Base-by-base conservation (phyloP, 2,888 invertebrate species). In the Mesorhabditis sp. region DNA sequence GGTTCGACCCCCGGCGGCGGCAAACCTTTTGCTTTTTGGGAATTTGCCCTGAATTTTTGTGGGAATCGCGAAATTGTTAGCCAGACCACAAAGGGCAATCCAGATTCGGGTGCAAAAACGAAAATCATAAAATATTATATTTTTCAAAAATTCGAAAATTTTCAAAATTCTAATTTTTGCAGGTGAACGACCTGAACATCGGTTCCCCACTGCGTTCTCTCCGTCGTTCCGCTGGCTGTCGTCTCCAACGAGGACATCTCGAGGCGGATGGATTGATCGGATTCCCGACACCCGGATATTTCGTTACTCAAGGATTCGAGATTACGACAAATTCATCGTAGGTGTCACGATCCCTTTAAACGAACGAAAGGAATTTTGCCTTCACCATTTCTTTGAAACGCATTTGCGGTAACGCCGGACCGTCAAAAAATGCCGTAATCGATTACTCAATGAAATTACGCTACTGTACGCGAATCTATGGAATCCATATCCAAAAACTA, bases 271-370 rank as follows among this genome's bases (percentile, higher is more conserved):
- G 78, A 2, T 74, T 81, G 5, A 74, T 85, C 62, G 85, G 84
- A 50, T 85, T 85, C 82, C 76, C 78, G 5, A 65, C 72, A 45
- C 75, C 80, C 50, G 84, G 84, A 62, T 84, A 75, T 71, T 67
- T 84, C 13, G 63, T 84, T 62, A 74, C 84, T 3, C 77, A 83
- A 4, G 82, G 85, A 68, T 67, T 78, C 4, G 73, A 73, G 43
- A 75, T 87, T 62, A 73, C 72, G 28, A 73, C 75, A 45, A 72
- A 70, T 5, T 76, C 82, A 0, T 84, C 83, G 69, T 73, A 84
- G 6, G 84, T 84, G 5, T 73, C 63, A 64, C 7, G 28, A 0
- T 7, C 6, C 7, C 13, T 43, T 44, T 41, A 43, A 68, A 13
- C 10, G 43, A 7, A 28, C n/a, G 44, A 63, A 61, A 1, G 43